These are phyloP conservation scores for Diorhabda sublineata DNA, from an alignment of 1,140 invertebrate genomes.

Conservation along the genomic window DNA sequence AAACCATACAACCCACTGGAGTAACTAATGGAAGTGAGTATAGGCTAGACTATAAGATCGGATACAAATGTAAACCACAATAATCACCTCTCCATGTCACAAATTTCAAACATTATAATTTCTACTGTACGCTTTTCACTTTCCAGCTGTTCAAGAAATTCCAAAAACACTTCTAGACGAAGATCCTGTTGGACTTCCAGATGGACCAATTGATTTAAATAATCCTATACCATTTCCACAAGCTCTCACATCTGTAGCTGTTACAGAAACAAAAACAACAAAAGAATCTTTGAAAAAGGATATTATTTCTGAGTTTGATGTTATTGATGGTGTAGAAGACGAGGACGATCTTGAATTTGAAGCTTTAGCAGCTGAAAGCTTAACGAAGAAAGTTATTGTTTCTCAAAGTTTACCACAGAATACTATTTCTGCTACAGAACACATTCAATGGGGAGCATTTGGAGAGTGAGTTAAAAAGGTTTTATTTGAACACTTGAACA, in stretches of 20 bases:
- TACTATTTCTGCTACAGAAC: constrained; percentile 30
- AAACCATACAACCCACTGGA: neutral
- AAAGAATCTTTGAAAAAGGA: constrained; percentile 26
- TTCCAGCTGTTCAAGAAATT: constrained; percentile 21
- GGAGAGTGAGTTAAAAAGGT: constrained; percentile 37
- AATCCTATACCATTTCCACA: constrained; percentile 48
- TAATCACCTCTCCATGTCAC: neutral
- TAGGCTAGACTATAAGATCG: neutral
- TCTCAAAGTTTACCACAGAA: constrained; percentile 29
- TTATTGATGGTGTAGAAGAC: constrained; percentile 36
- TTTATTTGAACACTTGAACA: neutral
- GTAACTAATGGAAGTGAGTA: neutral
- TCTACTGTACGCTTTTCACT: no score
- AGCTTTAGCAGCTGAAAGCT: constrained; percentile 66
- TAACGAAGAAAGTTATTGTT: constrained; percentile 52
- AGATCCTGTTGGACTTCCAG: constrained; percentile 61
- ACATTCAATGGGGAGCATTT: constrained; percentile 59
- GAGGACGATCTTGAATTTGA: constrained; percentile 72
- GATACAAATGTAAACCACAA: neutral
- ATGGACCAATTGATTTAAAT: constrained; percentile 59
- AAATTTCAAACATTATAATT: no score
- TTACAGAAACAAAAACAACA: neutral
- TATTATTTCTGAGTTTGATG: constrained; percentile 30
- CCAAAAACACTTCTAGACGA: constrained; percentile 65
- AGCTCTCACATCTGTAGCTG: neutral